Percentiles rank a stretch among this genome's conserved stretches.
phyloP scores from a whole-genome alignment of 2,113 vertebrate species.

The Prunella fulvescens region DNA sequence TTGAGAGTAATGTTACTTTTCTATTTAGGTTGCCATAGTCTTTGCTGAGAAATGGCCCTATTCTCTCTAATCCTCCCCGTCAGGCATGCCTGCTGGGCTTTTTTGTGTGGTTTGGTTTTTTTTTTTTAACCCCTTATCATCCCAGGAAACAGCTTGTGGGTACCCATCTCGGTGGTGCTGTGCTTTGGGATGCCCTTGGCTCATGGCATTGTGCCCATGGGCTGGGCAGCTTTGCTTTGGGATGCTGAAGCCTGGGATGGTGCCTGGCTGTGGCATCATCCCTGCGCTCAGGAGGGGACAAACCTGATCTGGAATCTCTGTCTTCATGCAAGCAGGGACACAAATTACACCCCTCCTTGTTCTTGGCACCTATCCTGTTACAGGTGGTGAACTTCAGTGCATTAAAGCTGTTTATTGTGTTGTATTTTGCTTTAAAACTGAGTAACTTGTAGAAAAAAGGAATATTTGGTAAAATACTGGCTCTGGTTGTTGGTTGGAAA shows the following conservation, averaged over 20 bases:
- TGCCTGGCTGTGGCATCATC: neutral
- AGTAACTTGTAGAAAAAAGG: neutral
- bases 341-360: neutral
- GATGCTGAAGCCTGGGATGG: neutral
- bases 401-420: rapidly evolving
- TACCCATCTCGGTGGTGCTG: neutral
- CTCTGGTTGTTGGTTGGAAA: neutral
- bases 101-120: neutral
- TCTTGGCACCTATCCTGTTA: neutral
- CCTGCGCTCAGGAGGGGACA: neutral
- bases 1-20: constrained; percentile 57
- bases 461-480: neutral
- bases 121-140: constrained; percentile 25
- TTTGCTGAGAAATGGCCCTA: constrained; percentile 57
- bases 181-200: neutral
- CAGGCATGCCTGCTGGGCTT: constrained; percentile 26
- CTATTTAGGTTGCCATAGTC: constrained; percentile 52
- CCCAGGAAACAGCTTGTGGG: neutral
- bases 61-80: constrained; percentile 60
- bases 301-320: neutral
- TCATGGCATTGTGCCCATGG: rapidly evolving
- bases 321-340: neutral
- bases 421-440: neutral
- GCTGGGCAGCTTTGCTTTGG: neutral
- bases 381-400: neutral